Base-by-base conservation (phyloP, 1,140 invertebrate species). In the Bombus cullumanus region DNA sequence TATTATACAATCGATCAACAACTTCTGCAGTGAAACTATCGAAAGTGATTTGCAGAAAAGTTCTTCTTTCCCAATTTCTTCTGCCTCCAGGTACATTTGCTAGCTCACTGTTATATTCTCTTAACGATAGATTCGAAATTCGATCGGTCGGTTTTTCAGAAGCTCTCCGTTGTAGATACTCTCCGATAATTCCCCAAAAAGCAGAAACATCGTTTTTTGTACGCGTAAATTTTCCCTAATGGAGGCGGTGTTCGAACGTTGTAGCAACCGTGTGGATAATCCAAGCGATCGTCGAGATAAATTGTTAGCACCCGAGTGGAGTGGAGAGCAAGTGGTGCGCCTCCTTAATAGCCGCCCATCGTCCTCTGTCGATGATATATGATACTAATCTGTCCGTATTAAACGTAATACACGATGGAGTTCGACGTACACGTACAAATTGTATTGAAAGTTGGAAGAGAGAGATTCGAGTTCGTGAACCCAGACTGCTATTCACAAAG, bases 341-440 rank as follows among this genome's bases (percentile, higher is more conserved):
- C 53, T 72, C 62, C 68, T 85, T 80, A 80, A 85, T 72, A 68
- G 75, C 39, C 41, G 10, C 18, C 43, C 18, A 34, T 3, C 73
- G 18, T n/a, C 25, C 37, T 47, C n/a, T 34, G 18, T 0, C 28
- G 76, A 64, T 80, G 83, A 85, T 72, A 25, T 25, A 85, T 18
- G 25, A 72, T 39, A 22, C 59, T 80, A 64, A 85, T 84, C 83
- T 71, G 53, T 80, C 41, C 2, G 76, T 43, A 47, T 43, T 72
- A 80, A 71, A 47, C 53, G 47, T 43, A n/a, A 79, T 71, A n/a
- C 6, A 13, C 47, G 68, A 37, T 15, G 59, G 25, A 2, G 10
- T 66, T 37, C 41, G 31, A 53, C 62, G 34, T 68, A 41, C 68
- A 25, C n/a, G 31, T 64, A 81, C n/a, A 81, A 73, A 81, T 5